Conservation (phyloP, 2,888 invertebrate species). For the Dyspetes luteomarginatus region DNA sequence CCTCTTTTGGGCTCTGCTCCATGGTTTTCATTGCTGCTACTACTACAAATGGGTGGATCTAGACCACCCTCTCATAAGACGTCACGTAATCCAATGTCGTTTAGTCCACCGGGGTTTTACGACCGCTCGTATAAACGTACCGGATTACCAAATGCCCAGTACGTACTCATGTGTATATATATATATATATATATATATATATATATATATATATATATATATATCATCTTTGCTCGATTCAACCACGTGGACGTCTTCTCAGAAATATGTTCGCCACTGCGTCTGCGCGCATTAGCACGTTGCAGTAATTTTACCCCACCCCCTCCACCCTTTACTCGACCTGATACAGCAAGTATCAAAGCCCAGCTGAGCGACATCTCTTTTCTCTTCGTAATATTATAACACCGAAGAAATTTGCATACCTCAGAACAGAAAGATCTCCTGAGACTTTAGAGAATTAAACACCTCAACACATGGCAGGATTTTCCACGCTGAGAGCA, state of each 20-base stretch:
- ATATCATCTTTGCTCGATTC: not conserved
- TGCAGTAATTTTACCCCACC: slow-evolving; percentile 5
- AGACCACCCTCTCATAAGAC: slow-evolving; percentile 69
- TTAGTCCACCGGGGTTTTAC: slow-evolving; percentile 74
- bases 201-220: not conserved
- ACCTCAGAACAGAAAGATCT: not conserved
- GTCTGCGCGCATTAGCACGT: slow-evolving; percentile 30
- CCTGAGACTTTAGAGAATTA: not conserved
- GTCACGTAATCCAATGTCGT: slow-evolving; percentile 77
- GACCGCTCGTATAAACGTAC: slow-evolving; percentile 75
- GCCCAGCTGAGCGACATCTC: not conserved
- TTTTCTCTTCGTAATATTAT: not conserved
- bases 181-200: no score
- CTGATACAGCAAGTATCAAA: slow-evolving; percentile 25
- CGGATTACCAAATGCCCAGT: slow-evolving; percentile 74
- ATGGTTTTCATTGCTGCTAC: slow-evolving; percentile 24
- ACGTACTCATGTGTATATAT: slow-evolving; percentile 38
- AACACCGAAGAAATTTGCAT: not conserved
- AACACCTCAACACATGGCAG: no score
- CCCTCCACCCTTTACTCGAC: not conserved
- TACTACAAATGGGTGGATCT: slow-evolving; percentile 34
- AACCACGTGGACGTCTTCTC: slow-evolving; percentile 18
- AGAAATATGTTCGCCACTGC: slow-evolving; percentile 14
- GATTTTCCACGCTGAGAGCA: no score
- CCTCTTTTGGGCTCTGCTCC: not conserved